Evolutionary conservation across 2,888 invertebrate genomes (phyloP).

Genomic region (Agrochola lychnidis): DNA sequence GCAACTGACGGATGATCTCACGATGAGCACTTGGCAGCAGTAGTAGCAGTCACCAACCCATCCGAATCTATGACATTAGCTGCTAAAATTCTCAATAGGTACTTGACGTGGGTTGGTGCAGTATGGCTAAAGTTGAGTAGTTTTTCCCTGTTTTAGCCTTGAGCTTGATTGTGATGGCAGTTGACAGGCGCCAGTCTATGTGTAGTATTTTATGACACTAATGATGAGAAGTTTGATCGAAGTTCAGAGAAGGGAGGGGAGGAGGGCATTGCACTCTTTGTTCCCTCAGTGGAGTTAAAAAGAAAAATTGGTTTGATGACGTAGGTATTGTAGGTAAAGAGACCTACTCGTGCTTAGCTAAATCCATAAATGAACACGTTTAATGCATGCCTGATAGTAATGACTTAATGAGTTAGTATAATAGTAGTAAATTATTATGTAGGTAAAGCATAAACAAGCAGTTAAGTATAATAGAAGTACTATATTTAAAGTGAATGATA

Average conservation of each 20-base stretch:
- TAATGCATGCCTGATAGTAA: not conserved
- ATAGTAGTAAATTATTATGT: constrained; percentile 8
- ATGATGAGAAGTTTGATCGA: not conserved
- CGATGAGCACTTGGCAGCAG: not conserved
- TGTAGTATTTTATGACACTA: not conserved
- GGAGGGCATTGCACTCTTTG: not conserved
- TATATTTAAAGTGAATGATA: not conserved
- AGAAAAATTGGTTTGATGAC: not conserved
- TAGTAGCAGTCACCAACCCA: not conserved
- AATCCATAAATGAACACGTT: constrained; percentile 5
- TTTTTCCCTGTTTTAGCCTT: too few species aligned
- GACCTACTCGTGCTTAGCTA: constrained; percentile 17
- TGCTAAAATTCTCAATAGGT: not conserved
- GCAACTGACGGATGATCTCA: not conserved
- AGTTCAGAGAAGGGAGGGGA: not conserved
- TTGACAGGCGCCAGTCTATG: not conserved
- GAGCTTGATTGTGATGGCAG: not conserved
- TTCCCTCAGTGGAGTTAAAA: not conserved
- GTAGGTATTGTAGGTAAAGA: not conserved
- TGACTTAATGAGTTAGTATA: not conserved
- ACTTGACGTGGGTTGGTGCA: not conserved
- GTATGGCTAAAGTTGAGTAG: too few species aligned
- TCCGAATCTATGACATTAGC: not conserved
- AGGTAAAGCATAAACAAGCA: not conserved
- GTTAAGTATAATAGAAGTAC: not conserved